Evolutionary conservation across 2,113 vertebrate species (phyloP), one percentile per base, ranked within the genome.

Genomic region (Odontesthes bonariensis): DNA sequence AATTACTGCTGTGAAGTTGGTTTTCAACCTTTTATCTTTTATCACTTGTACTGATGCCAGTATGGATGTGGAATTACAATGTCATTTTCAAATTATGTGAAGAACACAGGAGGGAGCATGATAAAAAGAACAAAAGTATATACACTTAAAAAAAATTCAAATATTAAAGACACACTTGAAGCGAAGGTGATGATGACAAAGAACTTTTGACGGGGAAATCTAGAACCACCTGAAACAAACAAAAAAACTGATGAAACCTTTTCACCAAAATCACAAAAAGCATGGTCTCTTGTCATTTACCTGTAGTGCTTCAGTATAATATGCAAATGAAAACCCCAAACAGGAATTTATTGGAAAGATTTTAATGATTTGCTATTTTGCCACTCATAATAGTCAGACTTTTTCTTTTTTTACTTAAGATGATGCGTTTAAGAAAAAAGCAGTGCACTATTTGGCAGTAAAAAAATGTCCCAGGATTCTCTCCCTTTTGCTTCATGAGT

Each of bases 1-100:
- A 68, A 35, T 74, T 56, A 46, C 38, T 72, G 70, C 63, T 75
- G 49, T 72, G 61, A 44, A 32, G 66, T 23, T 61, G 66, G 33
- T 44, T 60, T 71, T 82, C 64, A 65, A 63, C 46, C 33, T 27
- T 62, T 67, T 53, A 68, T 56, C 17, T 1, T 22, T 55, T n/a
- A 35, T 14, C 42, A 14, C 42, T 16, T 40, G 42, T 60, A 40
- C 23, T 52, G 35, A 13, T 73, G 81, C 33, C 68, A 40, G 64
- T 20, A 68, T 42, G 32, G 11, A 40, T n/a, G 33, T 31, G n/a
- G 19, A 40, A 40, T 33, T 55, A 23, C 17, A 54, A 31, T 69
- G 33, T 23, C 17, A 27, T 64, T 47, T 64, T 32, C 35, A 55
- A 66, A 33, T 11, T 16, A n/a, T 13, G 20, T 58, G 71, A 40